Conservation (phyloP, 92 coral and sea anemone genomes). For the Bergia puertoricense region DNA sequence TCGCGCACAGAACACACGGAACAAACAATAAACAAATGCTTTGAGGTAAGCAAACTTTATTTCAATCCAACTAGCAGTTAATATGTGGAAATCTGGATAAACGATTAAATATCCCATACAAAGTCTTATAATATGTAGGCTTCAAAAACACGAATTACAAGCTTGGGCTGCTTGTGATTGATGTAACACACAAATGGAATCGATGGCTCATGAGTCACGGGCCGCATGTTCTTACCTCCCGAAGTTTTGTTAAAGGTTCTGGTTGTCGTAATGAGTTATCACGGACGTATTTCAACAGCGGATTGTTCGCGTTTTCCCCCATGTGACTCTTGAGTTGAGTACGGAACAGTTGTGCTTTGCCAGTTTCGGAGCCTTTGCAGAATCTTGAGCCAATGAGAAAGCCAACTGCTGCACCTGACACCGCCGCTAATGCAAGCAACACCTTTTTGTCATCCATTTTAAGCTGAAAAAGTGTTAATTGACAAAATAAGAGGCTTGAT, state of each 20-base stretch:
- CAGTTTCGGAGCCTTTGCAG: not conserved
- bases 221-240: not conserved
- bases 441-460: not conserved
- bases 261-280: not conserved
- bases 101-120: too few species aligned
- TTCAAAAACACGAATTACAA: too few species aligned
- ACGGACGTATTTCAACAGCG: not conserved
- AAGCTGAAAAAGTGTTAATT: not conserved
- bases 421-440: not conserved
- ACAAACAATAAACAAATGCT: too few species aligned
- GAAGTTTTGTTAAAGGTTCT: not conserved
- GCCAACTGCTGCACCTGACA: constrained; percentile 1
- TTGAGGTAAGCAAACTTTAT: too few species aligned
- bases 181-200: too few species aligned
- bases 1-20: too few species aligned
- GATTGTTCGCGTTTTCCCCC: not conserved
- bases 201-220: too few species aligned
- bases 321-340: not conserved
- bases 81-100: too few species aligned
- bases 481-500: too few species aligned
- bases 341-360: not conserved
- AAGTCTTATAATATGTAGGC: too few species aligned
- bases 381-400: constrained; percentile 7
- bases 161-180: too few species aligned
- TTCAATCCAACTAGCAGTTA: too few species aligned